Percentiles rank a stretch among this genome's conserved stretches.
phyloP scores from a whole-genome alignment of 2,113 vertebrate species.

The Hiodon alosoides region DNA sequence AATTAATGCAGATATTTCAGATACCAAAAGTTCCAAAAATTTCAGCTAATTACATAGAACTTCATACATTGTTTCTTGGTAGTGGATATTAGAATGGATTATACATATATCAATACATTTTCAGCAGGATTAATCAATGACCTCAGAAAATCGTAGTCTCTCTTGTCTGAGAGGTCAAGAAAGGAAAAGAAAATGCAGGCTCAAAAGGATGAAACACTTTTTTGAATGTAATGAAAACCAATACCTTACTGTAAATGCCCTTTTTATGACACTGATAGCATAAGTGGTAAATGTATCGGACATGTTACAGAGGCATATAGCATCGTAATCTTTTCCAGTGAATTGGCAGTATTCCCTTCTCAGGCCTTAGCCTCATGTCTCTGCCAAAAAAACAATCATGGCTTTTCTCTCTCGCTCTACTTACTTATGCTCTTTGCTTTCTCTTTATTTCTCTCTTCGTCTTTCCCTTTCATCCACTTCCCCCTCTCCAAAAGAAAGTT shows the following conservation, averaged over 20 bases:
- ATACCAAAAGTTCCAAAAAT: no score
- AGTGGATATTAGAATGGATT: neutral
- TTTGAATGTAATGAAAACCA: slow-evolving; percentile 14
- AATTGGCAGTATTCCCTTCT: neutral
- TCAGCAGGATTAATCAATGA: neutral
- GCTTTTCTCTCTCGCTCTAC: neutral
- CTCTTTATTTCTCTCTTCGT: neutral
- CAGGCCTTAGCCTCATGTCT: neutral
- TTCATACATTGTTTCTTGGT: neutral
- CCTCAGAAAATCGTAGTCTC: neutral
- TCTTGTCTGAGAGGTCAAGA: neutral
- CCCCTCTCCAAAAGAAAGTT: slow-evolving; percentile 23
- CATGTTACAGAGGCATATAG: neutral
- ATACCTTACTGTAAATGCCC: slow-evolving; percentile 20
- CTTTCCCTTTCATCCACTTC: neutral
- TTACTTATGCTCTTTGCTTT: neutral
- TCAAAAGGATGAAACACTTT: slow-evolving; percentile 7
- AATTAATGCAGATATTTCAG: no score
- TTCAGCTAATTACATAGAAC: no score
- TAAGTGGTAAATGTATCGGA: slow-evolving; percentile 16
- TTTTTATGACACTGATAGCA: slow-evolving; percentile 19
- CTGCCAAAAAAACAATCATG: neutral
- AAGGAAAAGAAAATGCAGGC: neutral
- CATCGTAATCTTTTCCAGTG: slow-evolving; percentile 8
- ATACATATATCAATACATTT: neutral